Evolutionary conservation across 92 coral and sea anemone genomes (phyloP), one percentile per base, ranked within the genome.

Genomic region (Bergia puertoricense): DNA sequence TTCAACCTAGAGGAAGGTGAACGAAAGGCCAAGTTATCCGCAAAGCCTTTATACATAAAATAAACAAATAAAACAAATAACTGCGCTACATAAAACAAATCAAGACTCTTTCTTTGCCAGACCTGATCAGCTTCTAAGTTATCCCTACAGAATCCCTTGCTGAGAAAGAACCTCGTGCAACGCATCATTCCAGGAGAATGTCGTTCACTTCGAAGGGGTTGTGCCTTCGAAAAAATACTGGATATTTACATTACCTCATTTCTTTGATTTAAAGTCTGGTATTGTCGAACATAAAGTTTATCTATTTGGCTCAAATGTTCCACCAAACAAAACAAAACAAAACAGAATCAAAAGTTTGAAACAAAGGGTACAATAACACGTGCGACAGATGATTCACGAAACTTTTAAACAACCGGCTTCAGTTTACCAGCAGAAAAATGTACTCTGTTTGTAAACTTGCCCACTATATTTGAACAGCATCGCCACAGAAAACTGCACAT

Each of bases 1-100:
- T 48, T 96, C 96, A 57, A 97, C 98, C 99, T 97, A 86, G 18
- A 76, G 77, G 77, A 82, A 85, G 81, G 76, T 56, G 39, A 77
- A 76, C 44, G 74, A 62, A 85, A 85, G 78, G 51, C 79, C 56
- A 89, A 57, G 76, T 84, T 84, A 84, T 84, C 87, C 87, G 87
- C 87, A 84, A 84, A 84, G 67, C 87, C 44, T 57, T 48, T 59
- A 86, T 37, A 69, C 74, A 71, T 80, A 78, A 68, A 72, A 44
- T 68, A 79, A 81, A 20, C 22, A 77, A 77, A 18, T 59, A 79
- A 79, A 30, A 51, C 36, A 40, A 23, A 54, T 40, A 72, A 73
- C 1, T 16, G 44, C 11, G 62, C 6, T 18, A 73, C 23, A 10
- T 41, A 56, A 54, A 7, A 54, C 37, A 36, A 80, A 11, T 30